Conservation (phyloP, 2,113 vertebrate genomes). For the Albula goreensis region DNA sequence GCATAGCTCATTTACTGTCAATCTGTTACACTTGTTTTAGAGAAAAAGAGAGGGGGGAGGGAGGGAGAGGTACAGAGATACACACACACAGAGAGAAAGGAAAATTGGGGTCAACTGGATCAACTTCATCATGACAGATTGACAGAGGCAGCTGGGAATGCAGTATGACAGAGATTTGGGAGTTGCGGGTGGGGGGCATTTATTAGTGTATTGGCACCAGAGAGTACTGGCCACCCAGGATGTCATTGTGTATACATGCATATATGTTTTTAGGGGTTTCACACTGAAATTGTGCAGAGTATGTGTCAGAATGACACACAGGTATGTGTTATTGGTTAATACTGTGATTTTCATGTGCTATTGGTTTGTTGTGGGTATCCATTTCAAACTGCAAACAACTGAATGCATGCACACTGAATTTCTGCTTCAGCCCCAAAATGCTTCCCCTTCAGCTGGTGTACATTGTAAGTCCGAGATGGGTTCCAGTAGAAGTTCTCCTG, state of each 20-base stretch:
- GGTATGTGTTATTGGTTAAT: no score
- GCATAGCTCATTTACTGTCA: neutral
- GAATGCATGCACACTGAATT: no score
- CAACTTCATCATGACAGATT: neutral
- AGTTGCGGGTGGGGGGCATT: neutral
- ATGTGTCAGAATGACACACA: neutral
- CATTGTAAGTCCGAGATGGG: no score
- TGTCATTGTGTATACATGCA: neutral
- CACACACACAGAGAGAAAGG: neutral
- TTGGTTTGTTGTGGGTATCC: no score
- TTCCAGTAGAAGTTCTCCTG: no score
- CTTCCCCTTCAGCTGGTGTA: no score
- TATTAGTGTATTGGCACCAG: neutral
- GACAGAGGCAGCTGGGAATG: slow-evolving; percentile 14
- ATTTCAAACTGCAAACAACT: no score
- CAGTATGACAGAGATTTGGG: neutral
- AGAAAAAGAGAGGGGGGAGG: no score
- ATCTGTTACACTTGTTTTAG: neutral
- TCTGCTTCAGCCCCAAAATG: no score
- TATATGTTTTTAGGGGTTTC: neutral
- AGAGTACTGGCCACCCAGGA: neutral
- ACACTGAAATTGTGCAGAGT: neutral
- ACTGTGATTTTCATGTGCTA: no score
- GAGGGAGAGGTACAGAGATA: neutral
- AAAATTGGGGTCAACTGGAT: neutral